Evolutionary conservation across 2,797 vertebrate species (phyloP).

Genomic region (Myoxocephalus aenaeus): DNA sequence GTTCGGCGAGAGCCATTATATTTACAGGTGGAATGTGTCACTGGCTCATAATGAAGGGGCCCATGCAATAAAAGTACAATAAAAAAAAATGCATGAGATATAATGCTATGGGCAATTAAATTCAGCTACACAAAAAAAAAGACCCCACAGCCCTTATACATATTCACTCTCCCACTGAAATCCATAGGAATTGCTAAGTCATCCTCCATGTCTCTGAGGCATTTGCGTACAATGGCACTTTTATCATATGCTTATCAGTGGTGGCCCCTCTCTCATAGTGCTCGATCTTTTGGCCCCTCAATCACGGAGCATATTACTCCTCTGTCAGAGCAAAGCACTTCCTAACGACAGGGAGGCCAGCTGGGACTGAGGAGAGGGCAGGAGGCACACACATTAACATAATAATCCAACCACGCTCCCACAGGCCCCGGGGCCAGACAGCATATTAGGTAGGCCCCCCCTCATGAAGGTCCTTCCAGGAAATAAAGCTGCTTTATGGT

Average conservation of each 20-base stretch:
- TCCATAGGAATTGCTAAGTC: constrained; percentile 82
- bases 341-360: constrained; percentile 97
- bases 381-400: constrained; percentile 99
- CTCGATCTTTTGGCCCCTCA: constrained; percentile 99
- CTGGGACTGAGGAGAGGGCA: constrained; percentile 99
- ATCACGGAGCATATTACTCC: constrained; percentile 99
- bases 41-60: constrained; percentile 55
- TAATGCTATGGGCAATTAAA: constrained; percentile 85
- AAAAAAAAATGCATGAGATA: constrained; percentile 46
- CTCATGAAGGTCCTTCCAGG: constrained; percentile 68
- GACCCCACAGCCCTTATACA: constrained; percentile 77
- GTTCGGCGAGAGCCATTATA: constrained; percentile 27
- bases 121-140: constrained; percentile 47
- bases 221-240: constrained; percentile 83
- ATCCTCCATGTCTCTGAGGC: constrained; percentile 79
- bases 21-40: constrained; percentile 51
- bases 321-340: constrained; percentile 99
- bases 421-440: constrained; percentile 97
- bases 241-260: constrained; percentile 93
- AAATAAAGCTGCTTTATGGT: constrained; percentile 85
- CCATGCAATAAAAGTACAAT: constrained; percentile 67
- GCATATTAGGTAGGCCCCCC: constrained; percentile 95
- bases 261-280: constrained; percentile 87
- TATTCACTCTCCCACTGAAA: constrained; percentile 76
- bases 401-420: constrained; percentile 98